A percentile compares a stretch with the other conserved stretches of the same genome.
These are phyloP conservation scores for Apamea epomidion DNA, from an alignment of 2,888 invertebrate genomes.

Conservation along the genomic window DNA sequence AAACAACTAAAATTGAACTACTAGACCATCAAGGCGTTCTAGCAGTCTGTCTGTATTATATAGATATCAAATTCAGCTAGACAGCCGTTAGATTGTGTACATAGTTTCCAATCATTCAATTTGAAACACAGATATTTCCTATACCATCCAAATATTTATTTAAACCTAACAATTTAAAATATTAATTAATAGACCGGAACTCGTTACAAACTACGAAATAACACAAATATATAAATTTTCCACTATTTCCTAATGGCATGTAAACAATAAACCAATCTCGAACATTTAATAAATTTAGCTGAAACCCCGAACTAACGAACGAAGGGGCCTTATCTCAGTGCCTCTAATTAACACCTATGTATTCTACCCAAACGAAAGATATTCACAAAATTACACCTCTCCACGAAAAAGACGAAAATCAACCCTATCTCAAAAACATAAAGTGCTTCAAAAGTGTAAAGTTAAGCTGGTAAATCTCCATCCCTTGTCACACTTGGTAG, in stretches of 20 bases:
- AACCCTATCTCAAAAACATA: slow-evolving; percentile 33
- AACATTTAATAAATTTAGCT: slow-evolving; percentile 64
- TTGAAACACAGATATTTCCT: slow-evolving; percentile 32
- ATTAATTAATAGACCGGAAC: slow-evolving; percentile 17
- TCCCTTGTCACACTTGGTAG: slow-evolving; percentile 68
- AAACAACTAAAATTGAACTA: too few relatives aligned
- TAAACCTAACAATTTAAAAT: neutral
- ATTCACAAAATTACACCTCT: slow-evolving; percentile 46
- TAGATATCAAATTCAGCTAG: neutral
- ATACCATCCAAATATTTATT: slow-evolving; percentile 18
- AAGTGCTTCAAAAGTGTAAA: slow-evolving; percentile 38
- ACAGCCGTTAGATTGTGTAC: too few relatives aligned
- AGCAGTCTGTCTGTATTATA: too few relatives aligned
- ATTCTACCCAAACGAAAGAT: slow-evolving; percentile 61
- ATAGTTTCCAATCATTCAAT: slow-evolving; percentile 8
- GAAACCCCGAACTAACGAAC: slow-evolving; percentile 71
- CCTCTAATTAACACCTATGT: slow-evolving; percentile 74
- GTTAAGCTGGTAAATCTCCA: slow-evolving; percentile 33
- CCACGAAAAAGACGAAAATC: slow-evolving; percentile 16
- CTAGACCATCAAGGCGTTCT: neutral
- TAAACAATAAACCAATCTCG: slow-evolving; percentile 64
- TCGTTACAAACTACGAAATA: slow-evolving; percentile 16
- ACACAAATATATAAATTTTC: slow-evolving; percentile 33
- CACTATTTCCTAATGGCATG: slow-evolving; percentile 46
- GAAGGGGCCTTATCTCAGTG: slow-evolving; percentile 67